Base-by-base conservation (phyloP, 2,797 vertebrate species). In the Siniperca obscura region DNA sequence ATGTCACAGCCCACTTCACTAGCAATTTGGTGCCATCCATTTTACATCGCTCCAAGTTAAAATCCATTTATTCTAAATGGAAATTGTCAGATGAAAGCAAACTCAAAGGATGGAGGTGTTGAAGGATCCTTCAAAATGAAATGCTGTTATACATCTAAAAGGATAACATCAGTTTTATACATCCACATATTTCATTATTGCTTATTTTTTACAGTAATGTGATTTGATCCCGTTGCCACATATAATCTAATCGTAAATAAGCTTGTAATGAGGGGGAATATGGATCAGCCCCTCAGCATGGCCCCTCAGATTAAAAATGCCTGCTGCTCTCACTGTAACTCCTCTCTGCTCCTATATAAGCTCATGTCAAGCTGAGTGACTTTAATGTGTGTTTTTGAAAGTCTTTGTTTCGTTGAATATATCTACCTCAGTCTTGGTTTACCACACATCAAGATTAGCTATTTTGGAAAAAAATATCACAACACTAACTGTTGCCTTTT, bases 361-460 rank as follows among this genome's bases (percentile, higher is more conserved):
- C 83, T 88, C 68, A 44, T 66, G 56, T 84, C 22, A 8, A 84
- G 88, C 81, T 46, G 76, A 77, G 84, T 77, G 82, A 81, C 82
- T 86, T 82, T 76, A 77, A 73, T 78, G 75, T 85, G 76, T 87
- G 73, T 84, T 89, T 87, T 38, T 72, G 1, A 75, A 76, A 83
- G 69, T 78, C 75, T 80, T 85, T 78, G 56, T 91, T 88, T 81
- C n/a, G 56, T 82, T 86, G 48, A 88, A 87, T 82, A 87, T 82
- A 94, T 93, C 94, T 95, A 95, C 94, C 94, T 95, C 94, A 94
- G 85, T 92, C 91, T 93, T 92, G 86, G 86, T 91, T 92, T 90
- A 90, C 85, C 77, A 91, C 70, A 85, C 87, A 82, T 83, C 30
- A 30, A 30, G 67, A 83, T 86, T 62, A 62, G 74, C 69, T 80